Evolutionary conservation across 2,797 vertebrate species (phyloP), one percentile per base, ranked within the genome.

Genomic region (Petrocephalus sullivani): DNA sequence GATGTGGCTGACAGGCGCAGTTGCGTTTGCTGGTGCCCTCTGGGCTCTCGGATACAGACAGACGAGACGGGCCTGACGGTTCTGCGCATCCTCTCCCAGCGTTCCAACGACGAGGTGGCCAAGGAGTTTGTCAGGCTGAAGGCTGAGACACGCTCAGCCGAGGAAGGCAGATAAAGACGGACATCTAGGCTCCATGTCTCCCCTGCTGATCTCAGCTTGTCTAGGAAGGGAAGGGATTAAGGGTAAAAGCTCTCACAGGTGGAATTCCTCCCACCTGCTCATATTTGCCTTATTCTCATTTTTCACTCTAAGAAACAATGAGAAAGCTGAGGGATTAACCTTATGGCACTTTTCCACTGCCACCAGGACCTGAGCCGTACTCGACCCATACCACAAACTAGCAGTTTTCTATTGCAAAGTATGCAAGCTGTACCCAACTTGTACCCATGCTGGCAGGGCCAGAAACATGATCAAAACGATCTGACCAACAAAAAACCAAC

Each of bases 91-190:
- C 96, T 99, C 89, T 97, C 98, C 56, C 98, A 99, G 93, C 95
- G 98, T 89, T 96, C 96, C 46, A 96, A 96, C 0, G 98, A 99
- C 0, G 98, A 99, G 90, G 97, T 99, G 89, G 98, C 98, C 91
- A 97, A 96, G 90, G 98, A 99, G 93, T 98, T 99, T 3, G 97
- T 99, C 82, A 97, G 96, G 93, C 95, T 99, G 87, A 99, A 99
- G 92, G 97, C 97, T 0, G 98, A 99, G 90, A 96, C 93, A 4
- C 97, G 98, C 28, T 97, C 97, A 0, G 93, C 91, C 0, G 98
- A 99, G 92, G 98, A 99, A 93, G 98, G 97, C 37, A 97, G 97
- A 93, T 99, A 96, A 96, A 90, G 81, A 41, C 60, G n/a, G 21
- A 53, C 41, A 53, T 82, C 46, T 53, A 19, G 46, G 19, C 4